Conservation (phyloP, 2,113 vertebrate genomes). For the Cyanistes caeruleus region DNA sequence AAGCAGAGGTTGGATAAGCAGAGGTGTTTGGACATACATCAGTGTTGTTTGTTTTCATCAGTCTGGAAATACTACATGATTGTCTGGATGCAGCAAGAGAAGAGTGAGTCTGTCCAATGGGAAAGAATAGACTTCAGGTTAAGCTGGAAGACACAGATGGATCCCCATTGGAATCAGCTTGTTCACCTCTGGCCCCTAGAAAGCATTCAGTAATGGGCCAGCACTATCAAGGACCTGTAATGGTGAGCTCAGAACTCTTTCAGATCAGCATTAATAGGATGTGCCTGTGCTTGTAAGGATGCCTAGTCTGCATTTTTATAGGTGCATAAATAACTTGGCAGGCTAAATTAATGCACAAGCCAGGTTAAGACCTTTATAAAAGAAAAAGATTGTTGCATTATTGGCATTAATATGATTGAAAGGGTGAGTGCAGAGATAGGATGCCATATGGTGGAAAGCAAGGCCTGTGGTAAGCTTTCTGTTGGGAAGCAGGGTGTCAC, state of each 20-base stretch:
- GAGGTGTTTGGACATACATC: background rate
- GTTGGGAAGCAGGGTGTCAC: background rate
- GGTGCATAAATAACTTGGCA: conserved; percentile 23
- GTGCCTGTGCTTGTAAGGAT: background rate
- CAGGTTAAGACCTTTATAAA: conserved; percentile 43
- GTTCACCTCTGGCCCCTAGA: background rate
- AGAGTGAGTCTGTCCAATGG: background rate
- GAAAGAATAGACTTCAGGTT: background rate
- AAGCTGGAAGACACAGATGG: background rate
- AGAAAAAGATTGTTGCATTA: conserved; percentile 38
- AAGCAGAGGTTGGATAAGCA: background rate
- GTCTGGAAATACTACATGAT: background rate
- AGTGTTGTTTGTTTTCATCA: background rate
- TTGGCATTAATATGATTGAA: conserved; percentile 44
- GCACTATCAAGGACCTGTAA: background rate
- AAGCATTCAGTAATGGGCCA: background rate
- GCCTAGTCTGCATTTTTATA: conserved; percentile 45
- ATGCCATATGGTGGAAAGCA: background rate
- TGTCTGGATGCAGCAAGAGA: background rate
- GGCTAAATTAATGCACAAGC: conserved; percentile 13
- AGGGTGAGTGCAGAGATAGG: background rate
- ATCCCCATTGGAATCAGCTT: background rate
- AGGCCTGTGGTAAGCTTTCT: background rate
- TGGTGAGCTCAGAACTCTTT: background rate
- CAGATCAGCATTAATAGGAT: background rate